Conservation (phyloP, 2,113 vertebrate genomes). For the Procavia capensis region DNA sequence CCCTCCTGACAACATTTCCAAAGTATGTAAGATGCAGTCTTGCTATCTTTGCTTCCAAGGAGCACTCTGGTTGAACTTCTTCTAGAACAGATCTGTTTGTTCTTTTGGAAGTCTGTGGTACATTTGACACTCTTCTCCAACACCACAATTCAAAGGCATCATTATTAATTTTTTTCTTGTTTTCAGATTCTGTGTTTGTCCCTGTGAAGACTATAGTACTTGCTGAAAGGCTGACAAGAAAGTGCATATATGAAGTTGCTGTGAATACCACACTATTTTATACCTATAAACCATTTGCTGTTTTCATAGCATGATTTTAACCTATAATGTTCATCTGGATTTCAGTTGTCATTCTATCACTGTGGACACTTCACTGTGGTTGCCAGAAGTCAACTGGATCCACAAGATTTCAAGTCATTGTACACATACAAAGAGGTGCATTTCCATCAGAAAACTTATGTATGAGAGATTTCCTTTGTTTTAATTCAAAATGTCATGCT, state of each 20-base stretch:
- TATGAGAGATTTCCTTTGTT: not conserved
- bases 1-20: no score
- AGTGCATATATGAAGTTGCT: not conserved
- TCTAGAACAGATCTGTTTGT: no score
- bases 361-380: not conserved
- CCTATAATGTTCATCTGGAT: not conserved
- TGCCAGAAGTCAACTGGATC: not conserved
- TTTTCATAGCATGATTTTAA: not conserved
- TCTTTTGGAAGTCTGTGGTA: no score
- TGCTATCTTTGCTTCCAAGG: no score
- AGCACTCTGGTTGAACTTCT: no score
- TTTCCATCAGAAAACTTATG: conserved; percentile 27
- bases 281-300: not conserved
- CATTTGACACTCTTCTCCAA: no score
- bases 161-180: not conserved
- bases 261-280: not conserved
- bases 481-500: not conserved
- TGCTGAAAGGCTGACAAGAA: not conserved
- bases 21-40: no score
- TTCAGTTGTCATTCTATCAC: not conserved
- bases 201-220: not conserved
- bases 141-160: no score
- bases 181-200: not conserved
- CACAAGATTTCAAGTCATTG: not conserved
- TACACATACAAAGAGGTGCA: not conserved